A percentile compares a stretch with the other conserved stretches of the same genome.
Evolutionary conservation across 2,888 invertebrate genomes (phyloP).

Genomic region (Hemithea aestivaria): DNA sequence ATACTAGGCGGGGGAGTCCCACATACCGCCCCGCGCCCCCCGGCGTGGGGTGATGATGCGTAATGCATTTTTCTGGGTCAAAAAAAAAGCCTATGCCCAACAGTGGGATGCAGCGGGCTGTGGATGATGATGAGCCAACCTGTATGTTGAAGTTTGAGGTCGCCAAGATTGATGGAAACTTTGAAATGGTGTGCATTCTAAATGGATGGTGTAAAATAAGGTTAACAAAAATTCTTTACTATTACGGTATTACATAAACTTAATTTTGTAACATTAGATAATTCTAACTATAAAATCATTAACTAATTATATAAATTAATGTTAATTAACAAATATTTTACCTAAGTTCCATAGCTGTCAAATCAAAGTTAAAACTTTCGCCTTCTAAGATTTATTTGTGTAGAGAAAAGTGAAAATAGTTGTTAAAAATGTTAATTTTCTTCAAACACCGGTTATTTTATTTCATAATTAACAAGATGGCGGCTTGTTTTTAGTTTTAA

Average conservation of each 20-base stretch:
- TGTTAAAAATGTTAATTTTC: slow-evolving; percentile 28
- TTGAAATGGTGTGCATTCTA: too few relatives aligned
- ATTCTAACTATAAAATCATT: slow-evolving; percentile 12
- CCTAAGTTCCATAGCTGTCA: slow-evolving; percentile 14
- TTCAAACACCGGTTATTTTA: slow-evolving; percentile 24
- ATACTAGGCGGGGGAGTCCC: too few relatives aligned
- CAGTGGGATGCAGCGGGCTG: too few relatives aligned
- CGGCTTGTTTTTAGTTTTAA: slow-evolving; percentile 13
- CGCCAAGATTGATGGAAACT: too few relatives aligned
- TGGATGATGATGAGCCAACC: too few relatives aligned
- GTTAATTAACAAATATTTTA: slow-evolving; percentile 8
- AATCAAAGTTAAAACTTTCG: slow-evolving; percentile 22
- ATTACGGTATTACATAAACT: background rate
- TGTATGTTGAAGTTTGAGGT: too few relatives aligned
- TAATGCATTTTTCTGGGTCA: too few relatives aligned
- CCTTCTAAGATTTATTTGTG: slow-evolving; percentile 20
- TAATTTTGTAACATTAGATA: background rate
- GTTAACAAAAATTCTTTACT: too few relatives aligned
- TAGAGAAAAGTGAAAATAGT: slow-evolving; percentile 27
- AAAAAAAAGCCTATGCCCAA: too few relatives aligned
- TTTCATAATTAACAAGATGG: slow-evolving; percentile 18
- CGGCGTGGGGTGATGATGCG: too few relatives aligned
- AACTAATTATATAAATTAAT: slow-evolving; percentile 14
- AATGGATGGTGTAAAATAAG: too few relatives aligned
- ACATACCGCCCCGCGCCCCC: too few relatives aligned